Conservation (phyloP, 2,113 vertebrate species). For the Recurvirostra avosetta region DNA sequence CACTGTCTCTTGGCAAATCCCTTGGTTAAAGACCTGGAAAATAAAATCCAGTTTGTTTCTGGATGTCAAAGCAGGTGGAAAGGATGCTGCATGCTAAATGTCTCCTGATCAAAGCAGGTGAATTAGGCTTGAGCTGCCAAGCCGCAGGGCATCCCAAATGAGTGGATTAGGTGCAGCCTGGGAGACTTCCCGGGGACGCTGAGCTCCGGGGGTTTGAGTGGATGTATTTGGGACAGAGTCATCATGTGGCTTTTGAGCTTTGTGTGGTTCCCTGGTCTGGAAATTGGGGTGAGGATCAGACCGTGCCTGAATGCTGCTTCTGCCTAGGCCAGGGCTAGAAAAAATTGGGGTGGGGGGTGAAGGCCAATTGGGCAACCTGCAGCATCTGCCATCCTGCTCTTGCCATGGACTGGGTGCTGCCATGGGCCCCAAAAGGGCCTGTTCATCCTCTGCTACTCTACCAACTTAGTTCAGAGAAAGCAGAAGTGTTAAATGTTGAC, state of each 20-base stretch:
- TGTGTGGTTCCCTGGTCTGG: background rate
- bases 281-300: background rate
- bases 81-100: background rate
- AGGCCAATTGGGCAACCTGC: background rate
- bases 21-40: background rate
- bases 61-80: background rate
- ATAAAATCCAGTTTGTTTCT: background rate
- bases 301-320: background rate
- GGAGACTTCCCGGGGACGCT: background rate
- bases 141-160: background rate
- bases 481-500: background rate
- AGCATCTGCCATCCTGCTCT: background rate
- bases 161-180: background rate
- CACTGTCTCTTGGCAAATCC: background rate
- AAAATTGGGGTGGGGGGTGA: accelerated
- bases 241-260: background rate
- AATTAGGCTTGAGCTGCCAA: background rate
- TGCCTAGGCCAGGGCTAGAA: background rate
- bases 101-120: background rate
- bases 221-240: background rate
- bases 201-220: background rate
- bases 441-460: background rate
- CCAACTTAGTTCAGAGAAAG: background rate
- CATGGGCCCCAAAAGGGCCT: accelerated
- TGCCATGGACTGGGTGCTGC: background rate